phyloP scores from a whole-genome alignment of 2,888 invertebrate genomes.

The Drosophila neotestacea region DNA sequence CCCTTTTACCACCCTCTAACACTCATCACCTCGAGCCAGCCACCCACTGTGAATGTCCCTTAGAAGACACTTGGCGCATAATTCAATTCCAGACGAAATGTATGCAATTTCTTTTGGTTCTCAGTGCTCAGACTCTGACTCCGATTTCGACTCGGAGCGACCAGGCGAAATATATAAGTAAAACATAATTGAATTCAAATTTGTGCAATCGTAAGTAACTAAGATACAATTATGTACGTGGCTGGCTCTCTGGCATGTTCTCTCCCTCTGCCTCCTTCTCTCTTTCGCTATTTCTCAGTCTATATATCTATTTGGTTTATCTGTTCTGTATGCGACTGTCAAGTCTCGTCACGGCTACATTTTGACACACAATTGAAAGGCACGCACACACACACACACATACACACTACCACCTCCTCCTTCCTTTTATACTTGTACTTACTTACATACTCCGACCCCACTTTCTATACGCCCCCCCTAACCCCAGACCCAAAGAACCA shows the following conservation, averaged over 20 bases:
- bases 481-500: constrained; percentile 30
- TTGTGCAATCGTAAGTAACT: constrained; percentile 81
- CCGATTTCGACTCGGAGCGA: constrained; percentile 11
- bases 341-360: constrained; percentile 78
- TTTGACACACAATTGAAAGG: constrained; percentile 81
- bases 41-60: constrained; percentile 37
- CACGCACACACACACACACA: constrained; percentile 61
- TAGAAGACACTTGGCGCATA: constrained; percentile 65
- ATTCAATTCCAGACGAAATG: constrained; percentile 78
- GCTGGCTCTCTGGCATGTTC: constrained; percentile 52
- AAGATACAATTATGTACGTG: constrained; percentile 81
- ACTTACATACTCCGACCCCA: constrained; percentile 25
- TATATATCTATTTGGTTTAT: constrained; percentile 36
- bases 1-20: not conserved
- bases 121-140: constrained; percentile 31
- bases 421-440: constrained; percentile 23
- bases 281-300: constrained; percentile 5
- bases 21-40: not conserved
- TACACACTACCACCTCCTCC: constrained; percentile 8
- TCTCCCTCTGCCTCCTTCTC: not conserved
- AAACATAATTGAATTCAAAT: constrained; percentile 80
- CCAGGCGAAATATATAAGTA: constrained; percentile 71
- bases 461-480: constrained; percentile 22
- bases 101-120: constrained; percentile 73
- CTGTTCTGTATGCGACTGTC: constrained; percentile 63